Conservation (phyloP, 2,113 vertebrate genomes). For the Trichomycterus rosablanca region DNA sequence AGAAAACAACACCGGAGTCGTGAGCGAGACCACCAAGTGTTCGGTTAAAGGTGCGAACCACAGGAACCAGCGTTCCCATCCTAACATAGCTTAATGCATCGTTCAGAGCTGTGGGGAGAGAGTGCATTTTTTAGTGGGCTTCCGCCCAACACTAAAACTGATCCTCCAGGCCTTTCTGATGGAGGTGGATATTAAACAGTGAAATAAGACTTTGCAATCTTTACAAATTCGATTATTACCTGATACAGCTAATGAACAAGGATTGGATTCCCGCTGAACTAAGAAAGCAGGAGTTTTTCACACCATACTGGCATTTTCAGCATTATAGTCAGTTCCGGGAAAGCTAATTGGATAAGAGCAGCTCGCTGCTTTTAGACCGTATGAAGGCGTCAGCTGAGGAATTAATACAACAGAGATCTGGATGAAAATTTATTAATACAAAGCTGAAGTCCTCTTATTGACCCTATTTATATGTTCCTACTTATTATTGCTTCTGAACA, state of each 20-base stretch:
- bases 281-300: background rate
- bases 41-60: slow-evolving; percentile 72
- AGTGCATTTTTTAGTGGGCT: background rate
- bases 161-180: background rate
- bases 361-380: background rate
- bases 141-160: background rate
- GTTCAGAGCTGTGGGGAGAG: background rate
- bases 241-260: background rate
- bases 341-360: background rate
- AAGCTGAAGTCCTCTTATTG: too few species aligned
- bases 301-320: background rate
- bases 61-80: background rate
- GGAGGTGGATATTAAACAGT: background rate
- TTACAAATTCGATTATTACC: background rate
- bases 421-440: too few species aligned
- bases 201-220: background rate
- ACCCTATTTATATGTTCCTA: too few species aligned
- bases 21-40: slow-evolving; percentile 76
- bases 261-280: background rate
- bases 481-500: too few species aligned
- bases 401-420: background rate
- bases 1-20: slow-evolving; percentile 87
- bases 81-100: background rate
- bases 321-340: background rate
- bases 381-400: background rate